A percentile compares a stretch with the other conserved stretches of the same genome.
Evolutionary conservation across 2,797 vertebrate genomes (phyloP).

Genomic region (Lacerta bilineata): DNA sequence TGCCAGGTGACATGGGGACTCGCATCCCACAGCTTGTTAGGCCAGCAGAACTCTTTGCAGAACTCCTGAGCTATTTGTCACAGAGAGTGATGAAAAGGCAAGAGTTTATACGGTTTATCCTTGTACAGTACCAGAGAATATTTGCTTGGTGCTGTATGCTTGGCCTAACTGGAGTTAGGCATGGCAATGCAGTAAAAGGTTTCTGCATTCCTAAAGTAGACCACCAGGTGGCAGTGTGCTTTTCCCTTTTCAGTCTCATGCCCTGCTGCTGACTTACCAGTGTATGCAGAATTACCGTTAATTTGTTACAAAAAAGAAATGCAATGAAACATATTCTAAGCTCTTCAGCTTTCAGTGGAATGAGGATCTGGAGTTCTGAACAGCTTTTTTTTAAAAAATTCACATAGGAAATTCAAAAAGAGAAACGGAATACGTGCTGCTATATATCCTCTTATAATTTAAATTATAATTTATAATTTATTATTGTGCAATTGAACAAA

Average conservation of each 20-base stretch:
- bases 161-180: neutral
- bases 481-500: neutral
- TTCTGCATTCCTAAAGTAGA: neutral
- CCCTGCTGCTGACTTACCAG: neutral
- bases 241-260: neutral
- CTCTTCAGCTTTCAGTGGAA: neutral
- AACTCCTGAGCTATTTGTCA: neutral
- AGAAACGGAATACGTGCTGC: neutral
- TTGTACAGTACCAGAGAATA: neutral
- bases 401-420: neutral
- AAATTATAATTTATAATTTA: no score
- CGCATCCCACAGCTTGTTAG: neutral
- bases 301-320: neutral
- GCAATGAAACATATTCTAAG: neutral
- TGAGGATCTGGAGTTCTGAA: neutral
- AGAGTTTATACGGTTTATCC: no score
- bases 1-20: neutral
- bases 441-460: neutral
- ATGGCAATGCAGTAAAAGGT: neutral
- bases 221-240: neutral
- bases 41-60: neutral
- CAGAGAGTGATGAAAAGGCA: neutral
- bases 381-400: neutral
- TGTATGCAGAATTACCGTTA: neutral
- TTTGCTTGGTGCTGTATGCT: neutral